Evolutionary conservation across 2,888 invertebrate genomes (phyloP), one percentile per base, ranked within the genome.

Genomic region (Coenonympha glycerion): DNA sequence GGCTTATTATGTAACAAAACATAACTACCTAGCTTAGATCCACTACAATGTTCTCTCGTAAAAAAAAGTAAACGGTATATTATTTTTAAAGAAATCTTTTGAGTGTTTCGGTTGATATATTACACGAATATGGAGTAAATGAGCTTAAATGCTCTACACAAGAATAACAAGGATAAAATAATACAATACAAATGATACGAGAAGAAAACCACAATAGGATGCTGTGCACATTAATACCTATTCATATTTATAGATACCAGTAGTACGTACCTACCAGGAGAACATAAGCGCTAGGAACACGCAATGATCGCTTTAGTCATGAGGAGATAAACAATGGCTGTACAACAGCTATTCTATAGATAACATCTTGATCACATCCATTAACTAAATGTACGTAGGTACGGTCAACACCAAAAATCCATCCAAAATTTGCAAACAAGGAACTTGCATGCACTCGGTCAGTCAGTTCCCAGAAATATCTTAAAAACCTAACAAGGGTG

Each of bases 281-380:
- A 61, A 57, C 64, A 61, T 70, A 69, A 76, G 65, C 61, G 64
- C 57, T 58, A 59, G 60, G 56, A 68, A 59, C 82, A 83, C 79
- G 83, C 83, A 70, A 82, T 64, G 63, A 67, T 65, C 73, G 69
- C 68, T 71, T 78, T 73, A 74, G 65, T 62, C 68, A 68, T 67
- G 63, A 68, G 55, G 41, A 56, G 49, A 62, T 65, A 70, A 71
- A 81, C 81, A 81, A 79, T 75, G 60, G 71, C 57, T 62, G 63
- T 64, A 68, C 66, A 61, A 56, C 56, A 47, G 58, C 59, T 56
- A 60, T 63, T 62, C 47, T 21, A 48, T 45, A 63, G 73, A 73
- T 73, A 76, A 63, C 66, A 73, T 77, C 69, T 64, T 70, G 62
- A 70, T 71, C 58, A 53, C 62, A 59, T 56, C 57, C 65, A 69